Percentiles rank a stretch among this genome's conserved stretches.
Conservation (phyloP, 1,140 invertebrate genomes). For the Bombus waltoni region DNA sequence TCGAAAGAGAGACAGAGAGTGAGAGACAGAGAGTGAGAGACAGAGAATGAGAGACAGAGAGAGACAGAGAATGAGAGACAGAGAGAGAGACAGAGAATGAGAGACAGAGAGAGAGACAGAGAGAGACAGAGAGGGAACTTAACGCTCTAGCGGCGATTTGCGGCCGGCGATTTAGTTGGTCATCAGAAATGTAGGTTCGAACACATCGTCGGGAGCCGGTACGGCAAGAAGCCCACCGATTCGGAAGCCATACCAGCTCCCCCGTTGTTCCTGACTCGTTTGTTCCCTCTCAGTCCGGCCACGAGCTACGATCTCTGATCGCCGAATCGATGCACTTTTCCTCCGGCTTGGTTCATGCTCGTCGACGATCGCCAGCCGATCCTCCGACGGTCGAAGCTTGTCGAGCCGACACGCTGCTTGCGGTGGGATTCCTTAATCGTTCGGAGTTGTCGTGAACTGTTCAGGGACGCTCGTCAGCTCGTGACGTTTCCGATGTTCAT, state of each 20-base stretch:
- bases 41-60: no score
- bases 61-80: no score
- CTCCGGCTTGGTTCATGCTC: constrained; percentile 21
- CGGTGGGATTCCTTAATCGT: constrained; percentile 33
- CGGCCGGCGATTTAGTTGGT: constrained; percentile 73
- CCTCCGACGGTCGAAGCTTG: constrained; percentile 3
- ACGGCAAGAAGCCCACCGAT: constrained; percentile 69
- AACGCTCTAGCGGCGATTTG: constrained; percentile 62
- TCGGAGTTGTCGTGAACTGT: constrained; percentile 6
- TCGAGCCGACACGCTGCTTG: constrained; percentile 5
- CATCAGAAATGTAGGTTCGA: constrained; percentile 69
- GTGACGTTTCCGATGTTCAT: no score
- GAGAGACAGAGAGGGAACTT: constrained; percentile 20
- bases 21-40: no score
- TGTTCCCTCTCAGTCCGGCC: constrained; percentile 59
- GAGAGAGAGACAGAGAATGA: neutral
- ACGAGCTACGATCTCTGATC: constrained; percentile 69
- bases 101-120: neutral
- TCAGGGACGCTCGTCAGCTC: neutral
- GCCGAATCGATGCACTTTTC: constrained; percentile 63
- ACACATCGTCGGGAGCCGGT: constrained; percentile 31
- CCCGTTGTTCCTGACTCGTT: constrained; percentile 69
- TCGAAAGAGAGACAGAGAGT: neutral
- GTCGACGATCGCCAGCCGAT: constrained; percentile 20
- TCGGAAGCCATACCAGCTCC: constrained; percentile 77